Evolutionary conservation across 2,888 invertebrate species (phyloP), one percentile per base, ranked within the genome.

Genomic region (Caprella mutica): DNA sequence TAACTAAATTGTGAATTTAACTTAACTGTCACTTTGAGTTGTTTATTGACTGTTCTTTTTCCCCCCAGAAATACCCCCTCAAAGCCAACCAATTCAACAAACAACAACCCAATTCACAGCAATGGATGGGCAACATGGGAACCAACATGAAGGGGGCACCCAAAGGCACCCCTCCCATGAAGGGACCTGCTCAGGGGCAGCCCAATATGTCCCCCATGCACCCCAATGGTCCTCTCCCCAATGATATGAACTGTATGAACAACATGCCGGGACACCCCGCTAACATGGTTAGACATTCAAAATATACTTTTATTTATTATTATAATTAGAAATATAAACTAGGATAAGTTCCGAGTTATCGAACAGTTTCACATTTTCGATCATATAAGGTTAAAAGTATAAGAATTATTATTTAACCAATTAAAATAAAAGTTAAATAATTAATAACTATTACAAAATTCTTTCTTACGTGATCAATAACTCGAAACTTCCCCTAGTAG

Each of bases 21-120:
- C n/a, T n/a, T n/a, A n/a, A n/a, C n/a, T n/a, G n/a, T n/a, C n/a
- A n/a, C n/a, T n/a, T n/a, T n/a, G n/a, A n/a, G n/a, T n/a, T n/a
- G n/a, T n/a, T n/a, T n/a, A 33, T 33, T 12, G 9, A 33, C 8
- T 60, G 73, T 72, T 66, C 71, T 70, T 68, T 80, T 80, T 59
- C 77, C 86, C 27, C 21, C 27, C 65, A 65, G 65, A 61, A 62
- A 55, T 61, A 65, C 53, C 65, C 65, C 5, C 55, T 65, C 14
- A 65, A 65, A 42, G 57, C 57, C 23, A 65, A 57, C 9, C 65
- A 65, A 44, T 65, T 65, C 52, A 53, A 59, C 17, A 48, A 61
- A 81, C 88, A 86, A 70, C 86, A 84, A 70, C 83, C 84, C 51
- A n/a, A n/a, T n/a, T n/a, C n/a, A n/a, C 82, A 84, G 24, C 85